Evolutionary conservation across 2,113 vertebrate genomes (phyloP).

Genomic region (Melanostigma gelatinosum): DNA sequence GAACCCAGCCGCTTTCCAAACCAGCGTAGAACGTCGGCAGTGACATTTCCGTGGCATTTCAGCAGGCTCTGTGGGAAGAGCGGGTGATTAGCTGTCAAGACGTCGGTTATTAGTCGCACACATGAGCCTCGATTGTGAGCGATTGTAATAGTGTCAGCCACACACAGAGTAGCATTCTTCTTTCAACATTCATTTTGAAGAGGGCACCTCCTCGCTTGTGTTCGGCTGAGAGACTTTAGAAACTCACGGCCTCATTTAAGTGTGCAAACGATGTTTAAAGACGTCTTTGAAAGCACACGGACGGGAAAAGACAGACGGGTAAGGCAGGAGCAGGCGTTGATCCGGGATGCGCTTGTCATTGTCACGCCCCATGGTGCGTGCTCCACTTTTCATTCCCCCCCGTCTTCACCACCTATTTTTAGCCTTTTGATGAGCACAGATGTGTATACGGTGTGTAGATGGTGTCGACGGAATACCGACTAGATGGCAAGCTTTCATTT

Average conservation of each 20-base stretch:
- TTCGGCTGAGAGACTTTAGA: conserved; percentile 38
- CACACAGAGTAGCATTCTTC: conserved; percentile 27
- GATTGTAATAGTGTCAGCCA: conserved; percentile 24
- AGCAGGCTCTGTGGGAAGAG: conserved; percentile 28
- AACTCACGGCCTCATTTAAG: conserved; percentile 31
- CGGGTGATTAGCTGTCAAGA: conserved; percentile 63
- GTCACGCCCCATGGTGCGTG: conserved; percentile 63
- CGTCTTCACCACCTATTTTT: conserved; percentile 58
- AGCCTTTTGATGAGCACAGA: conserved; percentile 55
- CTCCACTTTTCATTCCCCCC: conserved; percentile 66
- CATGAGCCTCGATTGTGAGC: conserved; percentile 36
- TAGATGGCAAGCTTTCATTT: conserved; percentile 43
- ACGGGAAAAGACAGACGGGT: conserved; percentile 33
- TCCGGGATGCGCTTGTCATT: conserved; percentile 55
- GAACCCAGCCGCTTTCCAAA: conserved; percentile 69
- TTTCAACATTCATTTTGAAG: conserved; percentile 28
- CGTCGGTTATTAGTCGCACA: conserved; percentile 48
- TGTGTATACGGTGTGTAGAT: not conserved
- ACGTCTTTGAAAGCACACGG: conserved; percentile 49
- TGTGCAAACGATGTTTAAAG: conserved; percentile 38
- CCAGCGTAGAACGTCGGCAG: conserved; percentile 56
- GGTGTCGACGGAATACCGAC: conserved; percentile 41
- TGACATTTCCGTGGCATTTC: conserved; percentile 76
- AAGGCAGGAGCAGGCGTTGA: conserved; percentile 50
- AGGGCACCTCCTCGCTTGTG: conserved; percentile 17